These are phyloP conservation scores for Aldrovandia affinis DNA, from an alignment of 2,797 vertebrate species.

Conservation along the genomic window DNA sequence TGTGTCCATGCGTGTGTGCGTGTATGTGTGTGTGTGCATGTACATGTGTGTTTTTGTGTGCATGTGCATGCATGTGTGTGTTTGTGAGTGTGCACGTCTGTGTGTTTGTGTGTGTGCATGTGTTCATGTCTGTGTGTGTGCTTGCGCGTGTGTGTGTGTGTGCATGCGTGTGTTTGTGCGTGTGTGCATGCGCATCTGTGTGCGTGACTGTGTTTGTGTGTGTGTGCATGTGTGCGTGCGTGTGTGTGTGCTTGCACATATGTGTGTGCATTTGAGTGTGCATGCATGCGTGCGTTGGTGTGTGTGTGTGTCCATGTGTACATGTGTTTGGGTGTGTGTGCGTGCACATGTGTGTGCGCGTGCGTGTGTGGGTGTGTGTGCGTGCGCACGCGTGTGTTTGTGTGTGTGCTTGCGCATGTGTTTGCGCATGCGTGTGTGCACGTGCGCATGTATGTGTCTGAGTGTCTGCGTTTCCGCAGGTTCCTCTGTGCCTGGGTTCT, in stretches of 20 bases:
- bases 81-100: background rate
- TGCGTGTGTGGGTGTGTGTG: background rate
- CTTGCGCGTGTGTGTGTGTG: background rate
- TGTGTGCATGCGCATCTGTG: background rate
- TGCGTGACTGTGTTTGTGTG: background rate
- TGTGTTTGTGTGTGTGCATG: too few species aligned
- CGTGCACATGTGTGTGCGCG: background rate
- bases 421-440: background rate
- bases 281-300: slow-evolving; percentile 22
- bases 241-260: slow-evolving; percentile 2
- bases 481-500: too few species aligned
- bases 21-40: background rate
- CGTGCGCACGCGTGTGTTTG: background rate
- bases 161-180: background rate
- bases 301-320: background rate
- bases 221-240: background rate
- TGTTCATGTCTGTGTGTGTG: background rate
- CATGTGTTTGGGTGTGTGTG: background rate
- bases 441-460: background rate
- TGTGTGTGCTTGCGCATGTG: background rate
- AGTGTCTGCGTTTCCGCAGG: too few species aligned
- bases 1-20: slow-evolving; percentile 23
- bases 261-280: background rate
- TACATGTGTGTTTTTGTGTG: background rate
- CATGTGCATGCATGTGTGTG: background rate